Percentiles rank a stretch among this genome's conserved stretches.
These are phyloP conservation scores for Platycercus adscitus DNA, from an alignment of 2,113 vertebrate genomes.

Conservation along the genomic window DNA sequence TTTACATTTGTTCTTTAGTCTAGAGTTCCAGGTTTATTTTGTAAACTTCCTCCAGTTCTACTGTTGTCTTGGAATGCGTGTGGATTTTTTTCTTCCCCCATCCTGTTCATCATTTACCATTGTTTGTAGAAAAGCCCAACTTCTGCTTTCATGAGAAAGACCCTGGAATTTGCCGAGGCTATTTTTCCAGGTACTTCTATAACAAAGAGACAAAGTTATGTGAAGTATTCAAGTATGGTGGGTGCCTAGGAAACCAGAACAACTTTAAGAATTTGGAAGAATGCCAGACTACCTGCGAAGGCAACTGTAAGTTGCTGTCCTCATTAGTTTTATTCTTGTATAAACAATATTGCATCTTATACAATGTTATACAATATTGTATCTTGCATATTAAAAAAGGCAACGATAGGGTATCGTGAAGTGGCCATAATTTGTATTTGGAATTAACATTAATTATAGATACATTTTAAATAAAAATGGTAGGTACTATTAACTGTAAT, in stretches of 20 bases:
- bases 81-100: neutral
- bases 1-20: neutral
- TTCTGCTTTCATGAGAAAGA: constrained; percentile 86
- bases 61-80: neutral
- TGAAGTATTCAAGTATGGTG: constrained; percentile 87
- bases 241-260: constrained; percentile 92
- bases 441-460: neutral
- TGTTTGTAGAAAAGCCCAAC: constrained; percentile 78
- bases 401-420: neutral
- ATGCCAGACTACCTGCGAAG: constrained; percentile 81
- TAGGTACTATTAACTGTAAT: neutral
- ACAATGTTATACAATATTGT: neutral
- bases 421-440: neutral
- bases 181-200: constrained; percentile 86
- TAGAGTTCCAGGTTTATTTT: neutral
- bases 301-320: constrained; percentile 68
- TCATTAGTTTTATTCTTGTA: neutral
- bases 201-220: constrained; percentile 78
- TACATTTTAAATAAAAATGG: neutral
- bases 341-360: neutral
- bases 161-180: constrained; percentile 85
- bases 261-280: constrained; percentile 83
- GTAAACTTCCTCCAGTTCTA: neutral
- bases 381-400: neutral
- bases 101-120: neutral